phyloP scores from a whole-genome alignment of 2,888 invertebrate species.

The Dorcus hopei region DNA sequence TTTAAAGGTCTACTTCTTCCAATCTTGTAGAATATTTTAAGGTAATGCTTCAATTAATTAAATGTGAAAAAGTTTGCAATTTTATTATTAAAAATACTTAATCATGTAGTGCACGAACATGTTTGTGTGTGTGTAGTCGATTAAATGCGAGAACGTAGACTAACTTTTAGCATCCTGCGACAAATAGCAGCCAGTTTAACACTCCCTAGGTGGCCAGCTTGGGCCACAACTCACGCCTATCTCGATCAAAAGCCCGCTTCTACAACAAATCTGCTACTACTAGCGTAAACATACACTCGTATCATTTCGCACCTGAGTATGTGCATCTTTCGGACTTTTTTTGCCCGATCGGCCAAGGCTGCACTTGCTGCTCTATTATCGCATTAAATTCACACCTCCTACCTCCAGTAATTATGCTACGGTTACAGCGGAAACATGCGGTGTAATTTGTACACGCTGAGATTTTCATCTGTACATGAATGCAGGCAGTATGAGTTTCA shows the following conservation, averaged over 20 bases:
- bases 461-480: no score
- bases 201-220: conserved; percentile 34
- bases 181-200: conserved; percentile 35
- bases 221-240: conserved; percentile 33
- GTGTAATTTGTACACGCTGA: no score
- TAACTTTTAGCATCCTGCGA: conserved; percentile 30
- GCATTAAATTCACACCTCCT: background rate
- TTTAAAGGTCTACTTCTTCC: no score
- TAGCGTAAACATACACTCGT: conserved; percentile 28
- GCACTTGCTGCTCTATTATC: background rate
- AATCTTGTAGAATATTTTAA: no score
- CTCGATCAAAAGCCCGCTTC: conserved; percentile 31
- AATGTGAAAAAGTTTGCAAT: no score
- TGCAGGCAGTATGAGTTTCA: no score
- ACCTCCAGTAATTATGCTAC: no score
- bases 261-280: conserved; percentile 29
- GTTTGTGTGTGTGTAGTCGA: background rate
- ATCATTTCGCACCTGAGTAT: conserved; percentile 11
- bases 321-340: conserved; percentile 13
- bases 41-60: no score
- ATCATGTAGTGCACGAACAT: no score
- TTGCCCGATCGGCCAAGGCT: background rate
- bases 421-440: no score
- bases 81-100: no score
- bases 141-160: conserved; percentile 21